Conservation (phyloP, 2,888 invertebrate species). For the Caenorhabditis parvicauda region DNA sequence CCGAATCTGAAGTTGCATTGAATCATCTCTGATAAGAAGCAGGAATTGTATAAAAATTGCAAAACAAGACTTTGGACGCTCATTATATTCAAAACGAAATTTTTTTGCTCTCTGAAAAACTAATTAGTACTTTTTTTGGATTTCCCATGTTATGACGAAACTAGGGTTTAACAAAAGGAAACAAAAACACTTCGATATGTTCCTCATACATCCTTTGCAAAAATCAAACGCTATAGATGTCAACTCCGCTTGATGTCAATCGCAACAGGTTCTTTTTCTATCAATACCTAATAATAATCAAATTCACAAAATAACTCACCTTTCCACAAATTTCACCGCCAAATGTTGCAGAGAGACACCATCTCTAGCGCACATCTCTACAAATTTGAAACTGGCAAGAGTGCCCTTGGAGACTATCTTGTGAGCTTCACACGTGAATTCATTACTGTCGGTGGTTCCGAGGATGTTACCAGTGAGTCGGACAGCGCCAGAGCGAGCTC, state of each 20-base stretch:
- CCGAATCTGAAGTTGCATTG: constrained; percentile 26
- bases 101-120: too few species aligned
- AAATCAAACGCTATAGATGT: too few species aligned
- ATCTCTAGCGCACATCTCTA: constrained; percentile 36
- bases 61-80: too few species aligned
- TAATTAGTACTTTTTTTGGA: too few species aligned
- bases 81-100: too few species aligned
- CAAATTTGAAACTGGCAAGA: constrained; percentile 36
- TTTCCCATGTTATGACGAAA: too few species aligned
- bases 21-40: constrained; percentile 9
- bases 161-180: too few species aligned
- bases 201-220: too few species aligned
- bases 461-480: constrained; percentile 26
- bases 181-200: too few species aligned
- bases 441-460: constrained; percentile 29
- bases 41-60: neutral
- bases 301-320: neutral
- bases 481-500: too few species aligned
- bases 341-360: constrained; percentile 24
- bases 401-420: constrained; percentile 26
- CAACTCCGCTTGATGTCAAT: neutral
- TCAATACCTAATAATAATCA: neutral
- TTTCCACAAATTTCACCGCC: constrained; percentile 1
- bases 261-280: too few species aligned
- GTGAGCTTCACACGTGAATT: constrained; percentile 29